Evolutionary conservation across 2,797 vertebrate genomes (phyloP).

Genomic region (Mormyrus proboscirostris): DNA sequence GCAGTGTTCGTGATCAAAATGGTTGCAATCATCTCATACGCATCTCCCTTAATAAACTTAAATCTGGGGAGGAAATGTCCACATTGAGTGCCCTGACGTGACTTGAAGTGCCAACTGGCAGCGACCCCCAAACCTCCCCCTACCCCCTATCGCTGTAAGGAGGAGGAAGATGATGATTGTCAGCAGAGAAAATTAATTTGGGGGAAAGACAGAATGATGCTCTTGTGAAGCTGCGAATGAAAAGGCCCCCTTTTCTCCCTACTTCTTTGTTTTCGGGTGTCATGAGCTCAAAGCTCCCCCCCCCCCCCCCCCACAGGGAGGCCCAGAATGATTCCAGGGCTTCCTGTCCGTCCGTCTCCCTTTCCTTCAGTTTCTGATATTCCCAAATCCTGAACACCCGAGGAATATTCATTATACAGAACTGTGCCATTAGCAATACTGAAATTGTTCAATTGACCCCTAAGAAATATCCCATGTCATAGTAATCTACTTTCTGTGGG

Average conservation of each 20-base stretch:
- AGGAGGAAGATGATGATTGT: constrained; percentile 1
- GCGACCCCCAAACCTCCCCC: background rate
- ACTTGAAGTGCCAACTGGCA: constrained; percentile 22
- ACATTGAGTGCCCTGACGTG: constrained; percentile 2
- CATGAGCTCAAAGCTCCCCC: background rate
- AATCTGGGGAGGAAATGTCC: constrained; percentile 11
- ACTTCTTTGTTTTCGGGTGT: background rate
- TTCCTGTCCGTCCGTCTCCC: background rate
- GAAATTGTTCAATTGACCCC: background rate
- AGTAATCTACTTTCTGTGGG: background rate
- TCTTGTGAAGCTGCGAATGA: background rate
- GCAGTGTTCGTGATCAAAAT: background rate
- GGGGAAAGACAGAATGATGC: constrained; percentile 12
- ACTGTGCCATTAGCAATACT: background rate
- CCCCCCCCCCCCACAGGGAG: background rate
- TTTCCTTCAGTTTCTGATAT: background rate
- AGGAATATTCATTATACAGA: background rate
- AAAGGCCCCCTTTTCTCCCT: background rate
- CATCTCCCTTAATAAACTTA: background rate
- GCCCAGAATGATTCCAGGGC: background rate
- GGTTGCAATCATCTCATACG: background rate
- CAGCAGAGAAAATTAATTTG: constrained; percentile 21
- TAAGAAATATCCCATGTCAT: background rate
- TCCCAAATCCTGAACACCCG: background rate
- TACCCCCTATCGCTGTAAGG: background rate